Conservation (phyloP, 2,113 vertebrate species). For the Catagonus wagneri region DNA sequence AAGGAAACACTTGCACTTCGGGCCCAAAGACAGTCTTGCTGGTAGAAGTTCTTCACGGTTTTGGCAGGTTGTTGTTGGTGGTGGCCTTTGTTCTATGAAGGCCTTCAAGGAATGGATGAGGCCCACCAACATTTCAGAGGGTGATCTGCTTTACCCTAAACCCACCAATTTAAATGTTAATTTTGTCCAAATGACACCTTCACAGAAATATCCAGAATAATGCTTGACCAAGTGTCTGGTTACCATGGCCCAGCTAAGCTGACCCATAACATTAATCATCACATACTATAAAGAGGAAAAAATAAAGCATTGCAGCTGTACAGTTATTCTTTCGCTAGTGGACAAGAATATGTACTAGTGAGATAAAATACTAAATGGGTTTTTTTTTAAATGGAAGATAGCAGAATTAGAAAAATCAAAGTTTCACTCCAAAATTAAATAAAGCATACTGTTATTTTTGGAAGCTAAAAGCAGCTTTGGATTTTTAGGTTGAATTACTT, state of each 20-base stretch:
- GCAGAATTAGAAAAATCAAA: slow-evolving; percentile 26
- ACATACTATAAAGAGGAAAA: not conserved
- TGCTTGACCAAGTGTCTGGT: not conserved
- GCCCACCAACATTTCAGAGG: not conserved
- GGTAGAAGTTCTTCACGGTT: not conserved
- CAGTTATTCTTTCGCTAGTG: not conserved
- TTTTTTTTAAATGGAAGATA: slow-evolving; percentile 8
- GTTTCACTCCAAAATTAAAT: not conserved
- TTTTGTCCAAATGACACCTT: not conserved
- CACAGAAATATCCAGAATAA: slow-evolving; percentile 1
- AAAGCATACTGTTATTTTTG: not conserved
- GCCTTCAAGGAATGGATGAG: not conserved
- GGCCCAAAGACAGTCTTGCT: not conserved
- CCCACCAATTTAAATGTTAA: not conserved
- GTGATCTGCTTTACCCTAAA: not conserved
- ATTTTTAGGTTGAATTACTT: not conserved
- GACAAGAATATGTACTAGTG: not conserved
- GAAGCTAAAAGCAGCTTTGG: slow-evolving; percentile 28
- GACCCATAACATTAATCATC: not conserved
- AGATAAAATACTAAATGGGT: not conserved
- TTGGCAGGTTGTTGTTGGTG: not conserved
- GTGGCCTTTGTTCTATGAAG: not conserved
- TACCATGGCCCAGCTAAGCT: not conserved
- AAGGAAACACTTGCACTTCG: not conserved
- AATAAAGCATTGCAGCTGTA: not conserved